Base-by-base conservation (phyloP, 1,140 invertebrate genomes). In the Drosophila triauraria region DNA sequence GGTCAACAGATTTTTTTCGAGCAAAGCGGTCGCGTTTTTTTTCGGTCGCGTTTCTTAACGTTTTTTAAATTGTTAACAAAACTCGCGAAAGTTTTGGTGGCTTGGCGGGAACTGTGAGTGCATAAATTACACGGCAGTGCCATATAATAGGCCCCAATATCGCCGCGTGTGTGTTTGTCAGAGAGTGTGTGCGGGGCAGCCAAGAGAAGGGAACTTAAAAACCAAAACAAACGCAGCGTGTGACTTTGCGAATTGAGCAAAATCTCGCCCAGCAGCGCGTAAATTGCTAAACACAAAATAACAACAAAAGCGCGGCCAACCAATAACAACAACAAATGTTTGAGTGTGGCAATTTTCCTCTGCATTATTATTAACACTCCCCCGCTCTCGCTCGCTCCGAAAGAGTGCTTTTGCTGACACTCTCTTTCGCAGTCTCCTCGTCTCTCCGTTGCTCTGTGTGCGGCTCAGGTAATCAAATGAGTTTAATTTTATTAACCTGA, bases 401-500 rank as follows among this genome's bases (percentile, higher is more conserved):
- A 50, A 32, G 35, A 67, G 54, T 42, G 51, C 43, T 65, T 40
- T 50, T 32, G 60, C 32, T 27, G 23, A 20, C 35, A 3, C 8
- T 30, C 30, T 38, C 60, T 42, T 56, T 75, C 77, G 20, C 20
- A 53, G 17, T 38, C 67, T 75, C 48, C 30, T 46, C 27, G 38
- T 20, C 44, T 57, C 59, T 50, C 32, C 12, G 48, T 62, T 35
- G 56, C 50, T 27, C 50, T 15, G 17, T 35, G 35, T 53, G 53
- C 53, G 35, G 56, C 77, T 53, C 61, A 88, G 85, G 84, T 90
- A 88, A 78, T 84, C 80, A 81, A 80, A 78, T 83, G 74, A 70
- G 77, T 88, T 83, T 90, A 78, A 81, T 75, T 90, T 84, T 88
- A 84, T 90, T 81, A 78, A 90, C 62, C 51, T 84, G 80, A 75